Evolutionary conservation across 2,797 vertebrate genomes (phyloP), one percentile per base, ranked within the genome.

Genomic region (Ptychobarbus kaznakovi): DNA sequence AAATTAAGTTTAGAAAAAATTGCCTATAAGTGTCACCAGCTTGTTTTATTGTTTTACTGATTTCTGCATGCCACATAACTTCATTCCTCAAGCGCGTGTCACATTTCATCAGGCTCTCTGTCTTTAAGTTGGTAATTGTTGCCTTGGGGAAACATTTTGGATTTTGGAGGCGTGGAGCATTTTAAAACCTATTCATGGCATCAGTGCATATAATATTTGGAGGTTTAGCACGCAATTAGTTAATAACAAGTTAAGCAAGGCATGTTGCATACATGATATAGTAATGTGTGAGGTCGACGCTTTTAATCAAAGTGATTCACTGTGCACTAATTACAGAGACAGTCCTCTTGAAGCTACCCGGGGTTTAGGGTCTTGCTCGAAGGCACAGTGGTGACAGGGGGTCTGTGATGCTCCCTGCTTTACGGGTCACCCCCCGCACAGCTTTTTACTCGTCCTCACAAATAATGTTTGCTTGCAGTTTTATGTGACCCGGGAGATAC

Each of bases 281-380:
- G 70, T 61, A 80, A 65, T 85, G 42, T 85, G 68, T 73, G 77
- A 20, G 56, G 68, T 80, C 7, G 15, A 51, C 11, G 12, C 44
- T 80, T 79, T 68, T 84, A 84, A 49, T 86, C 35, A 76, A 75
- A 72, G 42, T 77, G 38, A 84, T 61, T 63, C 32, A 79, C 65
- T 35, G 81, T 68, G 13, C 78, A 68, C 42, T 74, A 80, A 80
- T 87, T 56, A 74, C 78, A 72, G 25, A 49, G 66, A 80, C 38
- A 69, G 79, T 73, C 44, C 25, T 46, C 25, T 73, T 68, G 44
- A 69, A 74, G 68, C 68, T 40, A 40, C 44, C 53, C 10, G 68
- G 42, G 49, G 74, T 46, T 73, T 15, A 76, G 72, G 22, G 42
- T 35, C 15, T 58, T 70, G 38, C 83, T 84, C 20, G 72, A 79